Base-by-base conservation (phyloP, 2,797 vertebrate genomes). In the Karalla daura region DNA sequence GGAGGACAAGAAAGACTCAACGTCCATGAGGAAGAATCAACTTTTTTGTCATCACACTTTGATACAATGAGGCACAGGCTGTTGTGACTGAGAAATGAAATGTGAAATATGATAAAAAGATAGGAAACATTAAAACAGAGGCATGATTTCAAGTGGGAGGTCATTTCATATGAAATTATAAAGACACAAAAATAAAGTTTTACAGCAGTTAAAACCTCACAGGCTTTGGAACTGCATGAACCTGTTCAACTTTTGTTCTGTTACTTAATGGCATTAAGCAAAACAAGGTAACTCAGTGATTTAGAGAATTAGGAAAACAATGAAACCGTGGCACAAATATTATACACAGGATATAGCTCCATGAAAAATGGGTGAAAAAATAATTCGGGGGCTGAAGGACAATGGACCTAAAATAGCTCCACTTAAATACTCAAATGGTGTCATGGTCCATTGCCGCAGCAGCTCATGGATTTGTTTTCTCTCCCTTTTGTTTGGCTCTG, bases 401-500 rank as follows among this genome's bases (percentile, higher is more conserved):
- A 78, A 81, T 74, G 37, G 59, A 72, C 47, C 51, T n/a, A 47
- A 78, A 86, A 79, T 85, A 83, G 28, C 28, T 44, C 27, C 17
- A 53, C 49, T 70, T 63, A 40, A 36, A 49, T 21, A 30, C 21
- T 10, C 45, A 46, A 32, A 69, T 58, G 41, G 18, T 49, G 36
- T 58, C 25, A 23, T 21, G 11, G 33, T 28, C 15, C 25, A 30
- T 51, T 55, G 49, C 51, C 9, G 44, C 47, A 40, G 24, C 1
- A 59, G 63, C 65, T 86, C 68, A 54, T 10, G 46, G 23, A 47
- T 65, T 75, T 79, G 24, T 78, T 77, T 77, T 80, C 59, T 40
- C 15, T 78, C 10, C 68, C 74, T 77, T 86, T 80, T 89, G 79
- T 85, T 76, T 58, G 28, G 68, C 45, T 72, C 14, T 49, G 36